Conservation (phyloP, 2,113 vertebrate genomes). For the Sceloporus tristichus region DNA sequence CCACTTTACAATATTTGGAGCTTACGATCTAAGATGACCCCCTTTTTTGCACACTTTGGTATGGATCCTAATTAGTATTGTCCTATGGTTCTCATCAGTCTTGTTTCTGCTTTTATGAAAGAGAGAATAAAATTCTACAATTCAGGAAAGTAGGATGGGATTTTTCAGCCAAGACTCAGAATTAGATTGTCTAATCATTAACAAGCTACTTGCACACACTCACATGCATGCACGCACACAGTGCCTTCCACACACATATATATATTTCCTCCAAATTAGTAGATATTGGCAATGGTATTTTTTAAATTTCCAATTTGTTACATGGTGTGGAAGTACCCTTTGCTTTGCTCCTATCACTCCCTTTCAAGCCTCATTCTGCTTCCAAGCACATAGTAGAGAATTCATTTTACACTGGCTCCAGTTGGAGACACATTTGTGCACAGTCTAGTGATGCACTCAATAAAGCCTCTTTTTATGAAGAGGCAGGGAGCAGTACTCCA, state of each 20-base stretch:
- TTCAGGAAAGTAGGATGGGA: background rate
- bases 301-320: background rate
- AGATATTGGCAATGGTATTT: background rate
- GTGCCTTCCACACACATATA: too few relatives aligned
- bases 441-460: background rate
- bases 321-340: background rate
- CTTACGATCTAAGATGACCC: too few relatives aligned
- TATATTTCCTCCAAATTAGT: background rate
- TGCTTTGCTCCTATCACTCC: background rate
- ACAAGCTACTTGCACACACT: background rate
- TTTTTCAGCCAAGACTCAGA: background rate
- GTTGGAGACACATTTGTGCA: background rate
- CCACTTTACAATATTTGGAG: too few relatives aligned
- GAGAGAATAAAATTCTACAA: background rate
- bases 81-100: background rate
- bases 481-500: background rate
- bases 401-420: background rate
- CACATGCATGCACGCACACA: too few relatives aligned
- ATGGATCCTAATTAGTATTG: background rate
- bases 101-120: background rate
- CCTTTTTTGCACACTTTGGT: too few relatives aligned
- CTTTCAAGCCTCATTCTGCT: background rate
- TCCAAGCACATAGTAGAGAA: background rate
- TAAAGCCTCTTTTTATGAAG: slow-evolving; percentile 5
- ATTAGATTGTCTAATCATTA: background rate